Evolutionary conservation across 2,797 vertebrate genomes (phyloP).

Genomic region (Vespertilio murinus): DNA sequence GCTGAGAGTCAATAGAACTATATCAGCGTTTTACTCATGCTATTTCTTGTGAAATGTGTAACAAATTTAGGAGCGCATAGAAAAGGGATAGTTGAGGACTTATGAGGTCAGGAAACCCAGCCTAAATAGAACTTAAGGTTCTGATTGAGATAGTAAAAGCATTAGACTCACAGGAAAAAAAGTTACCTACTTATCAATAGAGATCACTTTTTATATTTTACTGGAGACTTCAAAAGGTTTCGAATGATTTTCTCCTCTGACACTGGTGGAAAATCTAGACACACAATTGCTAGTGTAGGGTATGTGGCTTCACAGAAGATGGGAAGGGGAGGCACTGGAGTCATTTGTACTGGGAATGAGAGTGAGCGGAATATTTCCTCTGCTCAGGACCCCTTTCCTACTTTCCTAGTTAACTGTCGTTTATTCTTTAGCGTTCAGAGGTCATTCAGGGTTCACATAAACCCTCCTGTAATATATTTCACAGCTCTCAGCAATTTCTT

Average conservation of each 20-base stretch:
- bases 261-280: background rate
- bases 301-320: background rate
- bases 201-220: background rate
- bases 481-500: background rate
- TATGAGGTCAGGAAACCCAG: background rate
- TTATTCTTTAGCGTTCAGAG: background rate
- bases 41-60: background rate
- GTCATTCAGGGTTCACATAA: background rate
- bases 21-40: background rate
- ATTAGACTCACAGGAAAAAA: background rate
- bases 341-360: background rate
- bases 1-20: background rate
- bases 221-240: background rate
- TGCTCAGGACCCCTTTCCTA: background rate
- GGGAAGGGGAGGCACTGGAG: background rate
- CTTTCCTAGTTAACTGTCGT: background rate
- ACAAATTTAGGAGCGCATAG: background rate
- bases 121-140: background rate
- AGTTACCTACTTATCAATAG: background rate
- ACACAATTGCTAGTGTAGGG: background rate
- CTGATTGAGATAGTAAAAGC: background rate
- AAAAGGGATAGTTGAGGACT: background rate
- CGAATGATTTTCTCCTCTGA: background rate
- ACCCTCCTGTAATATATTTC: background rate
- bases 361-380: background rate